Conservation (phyloP, 2,888 invertebrate genomes). For the Harpalus rufipes region DNA sequence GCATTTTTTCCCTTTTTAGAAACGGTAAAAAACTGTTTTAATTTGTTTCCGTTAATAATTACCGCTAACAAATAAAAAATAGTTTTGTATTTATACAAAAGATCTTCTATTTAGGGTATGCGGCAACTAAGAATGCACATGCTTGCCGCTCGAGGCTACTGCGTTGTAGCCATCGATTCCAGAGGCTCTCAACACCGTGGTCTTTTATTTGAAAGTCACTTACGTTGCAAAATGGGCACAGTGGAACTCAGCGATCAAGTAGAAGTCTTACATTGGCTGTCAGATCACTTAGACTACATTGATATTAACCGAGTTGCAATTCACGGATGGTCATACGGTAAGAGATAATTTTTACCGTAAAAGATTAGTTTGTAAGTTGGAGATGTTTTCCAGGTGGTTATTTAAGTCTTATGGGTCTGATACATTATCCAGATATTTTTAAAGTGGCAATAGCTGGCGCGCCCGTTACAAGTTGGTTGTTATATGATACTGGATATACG, state of each 20-base stretch:
- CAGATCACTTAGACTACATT: constrained; percentile 91
- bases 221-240: constrained; percentile 94
- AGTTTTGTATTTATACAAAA: neutral
- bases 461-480: constrained; percentile 97
- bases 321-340: constrained; percentile 99
- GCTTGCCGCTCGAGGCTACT: constrained; percentile 96
- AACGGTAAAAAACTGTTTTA: too few species aligned
- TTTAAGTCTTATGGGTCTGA: constrained; percentile 95
- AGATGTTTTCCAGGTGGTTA: constrained; percentile 85
- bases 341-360: constrained; percentile 69
- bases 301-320: constrained; percentile 96
- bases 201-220: constrained; percentile 92
- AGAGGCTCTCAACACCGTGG: constrained; percentile 97
- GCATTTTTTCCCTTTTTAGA: too few species aligned
- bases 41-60: too few species aligned
- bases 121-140: constrained; percentile 96
- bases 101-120: constrained; percentile 83
- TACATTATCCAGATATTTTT: constrained; percentile 94
- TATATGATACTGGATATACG: constrained; percentile 99
- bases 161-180: constrained; percentile 96
- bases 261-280: constrained; percentile 93
- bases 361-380: neutral
- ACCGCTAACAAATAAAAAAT: neutral
- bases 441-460: constrained; percentile 98
- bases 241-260: constrained; percentile 96